These are phyloP conservation scores for Mus minutoides DNA, from an alignment of 2,797 vertebrate genomes.

Conservation along the genomic window DNA sequence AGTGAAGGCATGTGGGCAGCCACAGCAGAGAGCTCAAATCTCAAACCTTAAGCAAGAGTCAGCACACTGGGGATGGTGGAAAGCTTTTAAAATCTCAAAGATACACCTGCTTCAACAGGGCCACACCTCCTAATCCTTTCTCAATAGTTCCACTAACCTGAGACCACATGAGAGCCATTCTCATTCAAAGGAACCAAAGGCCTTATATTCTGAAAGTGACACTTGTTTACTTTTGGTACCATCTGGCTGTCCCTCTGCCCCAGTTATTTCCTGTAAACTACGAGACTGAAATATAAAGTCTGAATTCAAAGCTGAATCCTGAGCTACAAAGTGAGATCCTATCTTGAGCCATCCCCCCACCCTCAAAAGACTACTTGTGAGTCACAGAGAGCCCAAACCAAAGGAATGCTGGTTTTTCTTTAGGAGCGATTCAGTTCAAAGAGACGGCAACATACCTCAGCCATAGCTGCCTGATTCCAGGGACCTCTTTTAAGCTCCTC, in stretches of 20 bases:
- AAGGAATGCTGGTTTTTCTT: neutral
- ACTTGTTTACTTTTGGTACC: neutral
- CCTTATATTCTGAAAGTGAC: neutral
- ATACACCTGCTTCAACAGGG: neutral
- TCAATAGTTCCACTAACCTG: neutral
- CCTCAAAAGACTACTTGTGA: neutral
- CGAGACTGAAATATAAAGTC: neutral
- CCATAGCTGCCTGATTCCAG: neutral
- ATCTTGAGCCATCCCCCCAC: neutral
- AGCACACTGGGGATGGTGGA: too few species aligned
- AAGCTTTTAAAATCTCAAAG: too few species aligned
- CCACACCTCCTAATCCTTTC: neutral
- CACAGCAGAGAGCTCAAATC: too few species aligned
- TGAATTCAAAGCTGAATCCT: neutral
- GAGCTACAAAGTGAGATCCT: neutral
- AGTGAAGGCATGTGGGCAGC: neutral
- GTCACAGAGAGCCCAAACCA: neutral
- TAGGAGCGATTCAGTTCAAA: neutral
- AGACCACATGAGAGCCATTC: neutral
- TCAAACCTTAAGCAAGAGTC: neutral
- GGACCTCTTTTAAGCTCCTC: slow-evolving; percentile 20
- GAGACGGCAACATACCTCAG: slow-evolving; percentile 40
- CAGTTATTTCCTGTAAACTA: neutral
- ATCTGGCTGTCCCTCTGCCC: neutral
- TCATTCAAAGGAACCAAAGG: neutral